Evolutionary conservation across 2,888 invertebrate genomes (phyloP).

Genomic region (Stictocephala bisonia): DNA sequence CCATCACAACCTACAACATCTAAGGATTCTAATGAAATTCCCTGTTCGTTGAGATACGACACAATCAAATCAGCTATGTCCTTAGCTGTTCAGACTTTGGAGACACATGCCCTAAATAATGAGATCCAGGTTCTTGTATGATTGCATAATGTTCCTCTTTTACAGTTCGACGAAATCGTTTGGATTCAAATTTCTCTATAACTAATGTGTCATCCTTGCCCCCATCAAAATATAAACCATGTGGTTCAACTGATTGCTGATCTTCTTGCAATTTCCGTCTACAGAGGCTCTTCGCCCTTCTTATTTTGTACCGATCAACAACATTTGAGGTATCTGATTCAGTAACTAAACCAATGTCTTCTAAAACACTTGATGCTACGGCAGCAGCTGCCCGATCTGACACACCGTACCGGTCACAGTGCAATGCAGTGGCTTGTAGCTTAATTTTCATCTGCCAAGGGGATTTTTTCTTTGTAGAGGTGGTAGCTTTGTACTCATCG

Average conservation of each 20-base stretch:
- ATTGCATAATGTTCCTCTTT: neutral
- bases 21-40: slow-evolving; percentile 37
- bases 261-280: neutral
- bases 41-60: slow-evolving; percentile 14
- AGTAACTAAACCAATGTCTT: slow-evolving; percentile 37
- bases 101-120: slow-evolving; percentile 36
- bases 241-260: neutral
- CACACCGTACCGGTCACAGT: slow-evolving; percentile 33
- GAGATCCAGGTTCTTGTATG: slow-evolving; percentile 36
- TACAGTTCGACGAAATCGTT: neutral
- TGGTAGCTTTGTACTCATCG: slow-evolving; percentile 6
- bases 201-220: too few species aligned
- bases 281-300: slow-evolving; percentile 30
- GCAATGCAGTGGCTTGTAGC: slow-evolving; percentile 32
- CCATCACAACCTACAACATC: slow-evolving; percentile 26
- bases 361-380: slow-evolving; percentile 40
- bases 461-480: slow-evolving; percentile 10
- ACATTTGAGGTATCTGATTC: slow-evolving; percentile 24
- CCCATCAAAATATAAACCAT: slow-evolving; percentile 34
- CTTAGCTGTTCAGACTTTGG: slow-evolving; percentile 17
- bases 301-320: slow-evolving; percentile 28
- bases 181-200: neutral
- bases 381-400: slow-evolving; percentile 40
- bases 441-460: slow-evolving; percentile 35
- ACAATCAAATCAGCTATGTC: slow-evolving; percentile 26